phyloP scores from a whole-genome alignment of 2,113 vertebrate genomes.

The Talpa occidentalis region DNA sequence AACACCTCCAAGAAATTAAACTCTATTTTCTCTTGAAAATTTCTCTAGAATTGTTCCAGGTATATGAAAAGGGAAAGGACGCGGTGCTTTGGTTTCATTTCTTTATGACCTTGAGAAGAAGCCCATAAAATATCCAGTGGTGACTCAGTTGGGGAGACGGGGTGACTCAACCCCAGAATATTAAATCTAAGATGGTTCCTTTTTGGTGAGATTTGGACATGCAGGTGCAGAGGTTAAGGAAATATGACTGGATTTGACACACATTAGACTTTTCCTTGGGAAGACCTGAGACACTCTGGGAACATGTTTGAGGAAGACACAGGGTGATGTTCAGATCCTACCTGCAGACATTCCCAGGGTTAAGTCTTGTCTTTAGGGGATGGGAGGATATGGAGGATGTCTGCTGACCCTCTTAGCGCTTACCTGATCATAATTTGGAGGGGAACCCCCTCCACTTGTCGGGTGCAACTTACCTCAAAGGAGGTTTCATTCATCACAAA shows the following conservation, averaged over 20 bases:
- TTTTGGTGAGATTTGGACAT: not conserved
- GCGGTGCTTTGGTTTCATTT: conserved; percentile 50
- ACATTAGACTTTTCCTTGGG: not conserved
- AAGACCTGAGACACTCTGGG: not conserved
- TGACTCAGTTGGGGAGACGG: not conserved
- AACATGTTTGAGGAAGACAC: rapidly evolving
- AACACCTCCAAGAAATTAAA: conserved; percentile 90
- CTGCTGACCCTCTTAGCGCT: not conserved
- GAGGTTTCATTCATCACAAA: not conserved
- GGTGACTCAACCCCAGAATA: not conserved
- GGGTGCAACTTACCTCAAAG: not conserved
- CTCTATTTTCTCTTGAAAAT: conserved; percentile 85
- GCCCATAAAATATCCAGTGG: not conserved
- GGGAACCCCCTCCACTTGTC: not conserved
- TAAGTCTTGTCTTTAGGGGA: not conserved
- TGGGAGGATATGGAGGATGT: not conserved
- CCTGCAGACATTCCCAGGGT: not conserved
- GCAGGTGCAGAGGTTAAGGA: not conserved
- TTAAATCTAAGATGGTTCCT: not conserved
- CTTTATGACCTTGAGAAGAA: conserved; percentile 61
- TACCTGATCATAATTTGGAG: not conserved
- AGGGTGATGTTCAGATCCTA: not conserved
- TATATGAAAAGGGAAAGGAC: conserved; percentile 34
- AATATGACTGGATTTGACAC: not conserved
- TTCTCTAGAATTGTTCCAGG: conserved; percentile 59